phyloP scores from a whole-genome alignment of 2,888 invertebrate species.

The Osedax frankpressi region DNA sequence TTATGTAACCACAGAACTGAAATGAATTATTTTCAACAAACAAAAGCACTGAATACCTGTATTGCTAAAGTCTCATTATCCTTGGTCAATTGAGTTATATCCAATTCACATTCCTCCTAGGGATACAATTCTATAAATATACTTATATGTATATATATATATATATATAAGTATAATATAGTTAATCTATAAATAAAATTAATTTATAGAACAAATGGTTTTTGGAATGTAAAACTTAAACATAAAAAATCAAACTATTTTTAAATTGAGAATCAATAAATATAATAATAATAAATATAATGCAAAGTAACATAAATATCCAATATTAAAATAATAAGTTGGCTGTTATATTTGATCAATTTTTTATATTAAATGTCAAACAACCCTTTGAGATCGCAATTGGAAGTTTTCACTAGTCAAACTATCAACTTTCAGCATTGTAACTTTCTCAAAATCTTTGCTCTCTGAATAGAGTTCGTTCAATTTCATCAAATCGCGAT shows the following conservation, averaged over 20 bases:
- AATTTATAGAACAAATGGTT: no score
- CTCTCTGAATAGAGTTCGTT: not conserved
- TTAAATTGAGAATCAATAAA: not conserved
- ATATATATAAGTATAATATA: not conserved
- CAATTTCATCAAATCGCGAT: not conserved
- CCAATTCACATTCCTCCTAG: not conserved
- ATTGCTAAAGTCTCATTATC: not conserved
- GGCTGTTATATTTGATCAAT: no score
- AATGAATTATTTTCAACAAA: not conserved
- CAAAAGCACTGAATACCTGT: no score
- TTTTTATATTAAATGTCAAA: no score
- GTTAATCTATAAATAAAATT: no score
- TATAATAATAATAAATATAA: not conserved
- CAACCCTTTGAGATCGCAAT: not conserved
- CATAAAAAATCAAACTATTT: no score
- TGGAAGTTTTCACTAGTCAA: not conserved
- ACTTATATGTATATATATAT: not conserved
- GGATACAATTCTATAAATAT: not conserved
- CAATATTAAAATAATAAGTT: no score
- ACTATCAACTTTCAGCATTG: not conserved
- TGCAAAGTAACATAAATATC: no score
- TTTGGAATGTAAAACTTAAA: no score
- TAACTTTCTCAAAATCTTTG: not conserved
- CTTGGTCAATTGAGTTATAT: not conserved
- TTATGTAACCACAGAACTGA: not conserved